A percentile compares a stretch with the other conserved stretches of the same genome.
Conservation (phyloP, 2,888 invertebrate genomes). For the Lithosia quadra region DNA sequence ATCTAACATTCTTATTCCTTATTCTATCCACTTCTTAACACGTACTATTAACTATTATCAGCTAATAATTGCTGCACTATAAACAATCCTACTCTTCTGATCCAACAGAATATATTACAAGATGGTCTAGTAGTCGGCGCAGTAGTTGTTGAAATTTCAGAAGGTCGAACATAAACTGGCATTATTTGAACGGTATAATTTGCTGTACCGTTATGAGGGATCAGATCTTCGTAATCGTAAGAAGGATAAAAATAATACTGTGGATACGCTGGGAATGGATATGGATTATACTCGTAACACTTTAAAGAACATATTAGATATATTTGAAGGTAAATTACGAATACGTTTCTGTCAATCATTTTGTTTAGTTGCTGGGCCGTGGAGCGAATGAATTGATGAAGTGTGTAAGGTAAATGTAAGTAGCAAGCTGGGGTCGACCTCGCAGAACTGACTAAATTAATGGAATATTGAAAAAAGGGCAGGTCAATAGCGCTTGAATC, state of each 20-base stretch:
- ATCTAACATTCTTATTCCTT: too few species aligned
- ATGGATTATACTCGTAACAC: conserved; percentile 34
- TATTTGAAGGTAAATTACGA: background rate
- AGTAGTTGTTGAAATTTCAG: conserved; percentile 24
- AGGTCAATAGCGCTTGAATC: too few species aligned
- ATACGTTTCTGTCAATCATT: background rate
- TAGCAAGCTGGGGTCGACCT: too few species aligned
- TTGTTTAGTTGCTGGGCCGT: too few species aligned
- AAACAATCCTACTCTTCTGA: conserved; percentile 67
- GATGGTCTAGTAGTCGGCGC: conserved; percentile 27
- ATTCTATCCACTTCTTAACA: too few species aligned
- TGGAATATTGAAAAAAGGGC: too few species aligned
- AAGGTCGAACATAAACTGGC: background rate
- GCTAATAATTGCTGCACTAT: conserved; percentile 67
- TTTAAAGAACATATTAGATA: conserved; percentile 2
- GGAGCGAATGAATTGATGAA: too few species aligned
- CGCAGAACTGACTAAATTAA: too few species aligned
- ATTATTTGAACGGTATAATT: conserved; percentile 14
- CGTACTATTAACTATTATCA: conserved; percentile 50
- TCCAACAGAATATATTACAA: conserved; percentile 70
- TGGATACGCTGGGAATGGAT: conserved; percentile 33
- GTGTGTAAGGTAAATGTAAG: too few species aligned
- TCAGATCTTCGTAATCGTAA: conserved; percentile 20
- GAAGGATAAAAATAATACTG: conserved; percentile 23
- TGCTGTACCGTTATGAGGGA: conserved; percentile 13